phyloP scores from a whole-genome alignment of 2,888 invertebrate genomes.

The Pseudoips prasinana region DNA sequence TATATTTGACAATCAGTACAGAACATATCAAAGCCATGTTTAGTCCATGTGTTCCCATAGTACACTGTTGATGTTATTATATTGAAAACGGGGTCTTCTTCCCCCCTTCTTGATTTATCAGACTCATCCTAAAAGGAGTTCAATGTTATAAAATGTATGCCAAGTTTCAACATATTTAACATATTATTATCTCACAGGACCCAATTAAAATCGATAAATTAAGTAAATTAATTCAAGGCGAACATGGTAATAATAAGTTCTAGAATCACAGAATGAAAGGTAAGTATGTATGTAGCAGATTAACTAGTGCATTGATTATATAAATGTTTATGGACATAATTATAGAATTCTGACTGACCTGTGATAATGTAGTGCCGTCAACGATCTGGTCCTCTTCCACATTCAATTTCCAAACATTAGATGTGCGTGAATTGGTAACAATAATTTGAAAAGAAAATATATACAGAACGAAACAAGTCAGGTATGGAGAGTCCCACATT shows the following conservation, averaged over 20 bases:
- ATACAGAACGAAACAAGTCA: conserved; percentile 85
- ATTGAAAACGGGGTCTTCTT: conserved; percentile 87
- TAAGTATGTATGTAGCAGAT: conserved; percentile 31
- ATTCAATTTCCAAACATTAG: conserved; percentile 91
- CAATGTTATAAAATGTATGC: conserved; percentile 4
- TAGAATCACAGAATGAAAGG: conserved; percentile 38
- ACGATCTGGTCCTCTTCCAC: conserved; percentile 88
- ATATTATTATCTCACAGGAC: too few species aligned
- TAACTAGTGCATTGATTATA: conserved; percentile 55
- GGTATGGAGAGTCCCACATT: conserved; percentile 82
- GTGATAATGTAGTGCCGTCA: conserved; percentile 82
- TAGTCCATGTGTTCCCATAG: conserved; percentile 85
- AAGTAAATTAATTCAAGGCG: conserved; percentile 42
- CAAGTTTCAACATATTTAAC: neutral
- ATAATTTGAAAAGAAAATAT: conserved; percentile 87
- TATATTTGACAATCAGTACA: conserved; percentile 83
- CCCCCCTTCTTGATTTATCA: conserved; percentile 66
- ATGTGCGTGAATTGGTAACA: conserved; percentile 89
- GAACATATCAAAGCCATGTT: conserved; percentile 84
- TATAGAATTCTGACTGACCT: conserved; percentile 61
- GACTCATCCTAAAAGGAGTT: conserved; percentile 61
- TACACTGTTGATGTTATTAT: conserved; percentile 88
- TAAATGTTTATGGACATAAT: conserved; percentile 47
- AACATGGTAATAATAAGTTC: conserved; percentile 33
- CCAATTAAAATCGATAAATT: conserved; percentile 3